Conservation (phyloP, 2,797 vertebrate genomes). For the Melanotaenia maccullochi region DNA sequence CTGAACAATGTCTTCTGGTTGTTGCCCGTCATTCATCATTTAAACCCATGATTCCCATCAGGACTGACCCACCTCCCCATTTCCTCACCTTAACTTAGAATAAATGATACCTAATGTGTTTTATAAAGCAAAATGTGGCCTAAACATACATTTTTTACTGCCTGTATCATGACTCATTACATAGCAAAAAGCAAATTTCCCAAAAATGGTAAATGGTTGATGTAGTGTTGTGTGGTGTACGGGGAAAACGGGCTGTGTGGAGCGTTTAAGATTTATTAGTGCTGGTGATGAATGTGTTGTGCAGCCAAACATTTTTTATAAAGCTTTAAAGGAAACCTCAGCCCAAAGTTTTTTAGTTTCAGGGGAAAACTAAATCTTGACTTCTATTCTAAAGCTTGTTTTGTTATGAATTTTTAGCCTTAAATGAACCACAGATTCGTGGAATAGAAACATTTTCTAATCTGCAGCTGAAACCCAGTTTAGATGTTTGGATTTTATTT, state of each 20-base stretch:
- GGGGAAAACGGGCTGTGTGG: rapidly evolving
- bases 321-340: background rate
- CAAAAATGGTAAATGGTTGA: background rate
- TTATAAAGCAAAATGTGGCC: too few relatives aligned
- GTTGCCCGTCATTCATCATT: background rate
- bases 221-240: background rate
- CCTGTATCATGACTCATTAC: background rate
- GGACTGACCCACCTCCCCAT: background rate
- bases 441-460: slow-evolving; percentile 1
- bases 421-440: background rate
- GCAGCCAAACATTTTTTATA: background rate
- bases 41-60: background rate
- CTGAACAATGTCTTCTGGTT: background rate
- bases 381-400: background rate
- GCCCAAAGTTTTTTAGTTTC: background rate
- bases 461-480: background rate
- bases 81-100: background rate
- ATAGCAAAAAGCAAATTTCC: background rate
- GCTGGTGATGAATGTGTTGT: background rate
- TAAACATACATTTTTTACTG: too few relatives aligned
- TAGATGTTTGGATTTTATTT: background rate
- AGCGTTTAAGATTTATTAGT: background rate
- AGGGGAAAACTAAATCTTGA: background rate
- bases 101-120: background rate
- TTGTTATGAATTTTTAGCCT: background rate